These are phyloP conservation scores for Diachasmimorpha longicaudata DNA, from an alignment of 1,140 invertebrate genomes.

Conservation along the genomic window DNA sequence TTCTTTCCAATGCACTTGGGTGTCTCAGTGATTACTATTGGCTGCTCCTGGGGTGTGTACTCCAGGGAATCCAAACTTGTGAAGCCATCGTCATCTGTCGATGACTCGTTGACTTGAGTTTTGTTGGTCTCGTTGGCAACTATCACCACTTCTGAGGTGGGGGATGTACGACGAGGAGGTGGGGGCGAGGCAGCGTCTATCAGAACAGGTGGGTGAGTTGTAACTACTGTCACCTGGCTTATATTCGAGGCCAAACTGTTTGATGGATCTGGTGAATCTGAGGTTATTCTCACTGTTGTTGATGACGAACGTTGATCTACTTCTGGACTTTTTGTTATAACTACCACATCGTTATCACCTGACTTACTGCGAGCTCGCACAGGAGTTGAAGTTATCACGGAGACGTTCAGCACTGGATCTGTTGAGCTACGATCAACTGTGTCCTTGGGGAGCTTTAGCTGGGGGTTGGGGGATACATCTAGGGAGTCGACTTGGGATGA, in stretches of 20 bases:
- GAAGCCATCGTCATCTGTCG: constrained; percentile 74
- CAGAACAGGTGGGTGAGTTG: constrained; percentile 78
- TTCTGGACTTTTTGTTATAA: constrained; percentile 48
- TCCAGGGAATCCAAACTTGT: constrained; percentile 77
- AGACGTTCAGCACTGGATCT: constrained; percentile 49
- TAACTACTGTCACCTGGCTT: constrained; percentile 81
- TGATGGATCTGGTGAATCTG: constrained; percentile 65
- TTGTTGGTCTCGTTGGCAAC: constrained; percentile 78
- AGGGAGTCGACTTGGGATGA: constrained; percentile 55
- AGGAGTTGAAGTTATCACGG: constrained; percentile 58
- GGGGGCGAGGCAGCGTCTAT: constrained; percentile 59
- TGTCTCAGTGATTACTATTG: constrained; percentile 53
- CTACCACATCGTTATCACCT: constrained; percentile 55
- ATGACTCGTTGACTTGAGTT: constrained; percentile 70
- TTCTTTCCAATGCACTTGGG: constrained; percentile 64
- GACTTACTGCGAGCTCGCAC: constrained; percentile 46
- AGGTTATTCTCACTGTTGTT: constrained; percentile 68
- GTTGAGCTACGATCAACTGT: constrained; percentile 36
- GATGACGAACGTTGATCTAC: constrained; percentile 59
- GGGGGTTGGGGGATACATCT: constrained; percentile 16
- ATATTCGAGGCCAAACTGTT: constrained; percentile 75
- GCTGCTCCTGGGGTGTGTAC: constrained; percentile 65
- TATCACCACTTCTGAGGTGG: constrained; percentile 74
- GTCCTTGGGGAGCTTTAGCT: constrained; percentile 22
- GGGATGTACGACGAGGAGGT: constrained; percentile 48